These are phyloP conservation scores for Crossocerus cetratus DNA, from an alignment of 2,888 invertebrate genomes.

Conservation along the genomic window DNA sequence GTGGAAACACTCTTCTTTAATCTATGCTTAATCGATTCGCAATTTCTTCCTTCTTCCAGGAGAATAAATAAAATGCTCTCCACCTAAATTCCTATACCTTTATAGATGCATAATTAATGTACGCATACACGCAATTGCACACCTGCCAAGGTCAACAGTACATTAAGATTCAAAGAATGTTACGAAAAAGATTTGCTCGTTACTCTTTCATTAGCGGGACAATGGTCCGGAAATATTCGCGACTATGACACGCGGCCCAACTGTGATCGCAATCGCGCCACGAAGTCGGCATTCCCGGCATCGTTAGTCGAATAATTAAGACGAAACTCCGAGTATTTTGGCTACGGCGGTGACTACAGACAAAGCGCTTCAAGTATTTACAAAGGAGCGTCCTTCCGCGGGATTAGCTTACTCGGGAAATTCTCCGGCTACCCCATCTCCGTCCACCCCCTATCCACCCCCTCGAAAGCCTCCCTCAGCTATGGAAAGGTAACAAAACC, in stretches of 20 bases:
- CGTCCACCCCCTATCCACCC: background rate
- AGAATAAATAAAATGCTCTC: too few relatives aligned
- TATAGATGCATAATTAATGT: too few relatives aligned
- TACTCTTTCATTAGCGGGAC: background rate
- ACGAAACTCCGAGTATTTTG: constrained; percentile 49
- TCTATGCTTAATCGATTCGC: too few relatives aligned
- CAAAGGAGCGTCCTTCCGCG: constrained; percentile 30
- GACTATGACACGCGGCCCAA: constrained; percentile 17
- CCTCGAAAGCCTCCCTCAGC: background rate
- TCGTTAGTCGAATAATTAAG: constrained; percentile 52
- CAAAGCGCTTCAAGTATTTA: constrained; percentile 49
- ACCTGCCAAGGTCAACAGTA: too few relatives aligned
- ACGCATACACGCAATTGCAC: too few relatives aligned
- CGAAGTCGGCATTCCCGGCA: constrained; percentile 31
- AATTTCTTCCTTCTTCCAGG: too few relatives aligned
- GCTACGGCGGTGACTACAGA: constrained; percentile 41
- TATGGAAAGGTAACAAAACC: background rate
- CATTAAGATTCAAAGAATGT: background rate
- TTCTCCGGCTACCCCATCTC: background rate
- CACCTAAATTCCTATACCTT: too few relatives aligned
- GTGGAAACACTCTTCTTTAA: too few relatives aligned
- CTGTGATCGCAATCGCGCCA: constrained; percentile 35
- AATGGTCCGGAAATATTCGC: background rate
- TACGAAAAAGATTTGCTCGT: background rate
- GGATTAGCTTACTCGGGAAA: constrained; percentile 16